Conservation (phyloP, 2,888 invertebrate genomes). For the Rhabditoides inermis region DNA sequence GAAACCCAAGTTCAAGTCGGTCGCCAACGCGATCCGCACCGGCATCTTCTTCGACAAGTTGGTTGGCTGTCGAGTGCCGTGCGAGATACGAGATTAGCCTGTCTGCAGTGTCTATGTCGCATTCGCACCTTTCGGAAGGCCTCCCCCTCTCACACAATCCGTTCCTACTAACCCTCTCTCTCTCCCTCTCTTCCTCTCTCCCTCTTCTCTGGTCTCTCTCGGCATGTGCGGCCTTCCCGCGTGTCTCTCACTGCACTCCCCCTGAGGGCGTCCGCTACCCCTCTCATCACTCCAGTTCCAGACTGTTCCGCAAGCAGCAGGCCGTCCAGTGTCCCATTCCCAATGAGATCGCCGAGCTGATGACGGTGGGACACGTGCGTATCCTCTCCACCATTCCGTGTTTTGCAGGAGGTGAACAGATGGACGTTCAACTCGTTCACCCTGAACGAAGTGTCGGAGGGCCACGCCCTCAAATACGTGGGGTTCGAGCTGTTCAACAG, state of each 20-base stretch:
- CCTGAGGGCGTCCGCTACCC: conserved; percentile 7
- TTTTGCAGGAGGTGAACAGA: conserved; percentile 71
- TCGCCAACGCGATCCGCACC: conserved; percentile 88
- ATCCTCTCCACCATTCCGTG: background rate
- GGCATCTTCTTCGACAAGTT: conserved; percentile 81
- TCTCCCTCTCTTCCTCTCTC: background rate
- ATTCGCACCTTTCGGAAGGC: background rate
- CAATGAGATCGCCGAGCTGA: conserved; percentile 31
- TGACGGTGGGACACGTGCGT: conserved; percentile 16
- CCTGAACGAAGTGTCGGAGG: conserved; percentile 73
- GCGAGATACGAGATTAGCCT: background rate
- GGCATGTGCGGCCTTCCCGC: too few species aligned
- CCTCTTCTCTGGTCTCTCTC: background rate
- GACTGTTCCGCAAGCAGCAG: conserved; percentile 48
- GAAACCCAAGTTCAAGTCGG: conserved; percentile 70
- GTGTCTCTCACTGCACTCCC: background rate
- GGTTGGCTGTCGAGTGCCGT: background rate
- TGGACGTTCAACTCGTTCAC: conserved; percentile 92
- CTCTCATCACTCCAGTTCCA: conserved; percentile 12
- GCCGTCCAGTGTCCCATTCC: conserved; percentile 49
- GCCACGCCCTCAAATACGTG: conserved; percentile 81
- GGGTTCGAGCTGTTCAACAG: conserved; percentile 87
- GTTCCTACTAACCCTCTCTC: background rate
- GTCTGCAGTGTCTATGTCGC: background rate
- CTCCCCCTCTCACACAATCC: background rate